A percentile compares a stretch with the other conserved stretches of the same genome.
Conservation (phyloP, 1,140 invertebrate species). For the Drosophila subobscura region DNA sequence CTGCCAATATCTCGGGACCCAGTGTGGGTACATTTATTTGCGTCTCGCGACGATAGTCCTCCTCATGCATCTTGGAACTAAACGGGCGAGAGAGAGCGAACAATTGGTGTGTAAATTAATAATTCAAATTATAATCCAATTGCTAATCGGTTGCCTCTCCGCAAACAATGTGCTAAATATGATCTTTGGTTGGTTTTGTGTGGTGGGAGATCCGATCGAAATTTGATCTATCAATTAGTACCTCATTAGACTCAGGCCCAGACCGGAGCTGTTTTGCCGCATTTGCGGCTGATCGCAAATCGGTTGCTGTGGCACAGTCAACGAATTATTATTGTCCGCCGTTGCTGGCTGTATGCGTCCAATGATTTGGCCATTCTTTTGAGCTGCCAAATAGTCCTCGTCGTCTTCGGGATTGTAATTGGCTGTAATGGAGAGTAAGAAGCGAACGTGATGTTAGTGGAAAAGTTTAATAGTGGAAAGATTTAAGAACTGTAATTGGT, state of each 20-base stretch:
- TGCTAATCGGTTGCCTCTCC: slow-evolving; percentile 24
- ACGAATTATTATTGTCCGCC: slow-evolving; percentile 76
- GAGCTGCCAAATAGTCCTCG: slow-evolving; percentile 66
- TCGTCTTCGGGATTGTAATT: slow-evolving; percentile 83
- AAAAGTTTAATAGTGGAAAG: not conserved
- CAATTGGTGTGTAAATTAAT: slow-evolving; percentile 25
- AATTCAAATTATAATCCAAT: slow-evolving; percentile 34
- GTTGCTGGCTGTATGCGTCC: slow-evolving; percentile 65
- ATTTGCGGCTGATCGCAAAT: slow-evolving; percentile 77
- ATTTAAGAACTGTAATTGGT: no score
- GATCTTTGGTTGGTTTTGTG: slow-evolving; percentile 25
- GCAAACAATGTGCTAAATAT: slow-evolving; percentile 45
- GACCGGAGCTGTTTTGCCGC: slow-evolving; percentile 57
- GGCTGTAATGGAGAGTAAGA: slow-evolving; percentile 43
- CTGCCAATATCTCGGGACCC: slow-evolving; percentile 79
- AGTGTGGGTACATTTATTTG: slow-evolving; percentile 81
- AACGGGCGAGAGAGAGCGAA: slow-evolving; percentile 9
- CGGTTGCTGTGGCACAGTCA: slow-evolving; percentile 71
- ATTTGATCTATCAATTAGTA: slow-evolving; percentile 60
- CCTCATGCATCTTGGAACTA: slow-evolving; percentile 82
- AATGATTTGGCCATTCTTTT: slow-evolving; percentile 73
- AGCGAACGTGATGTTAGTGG: not conserved
- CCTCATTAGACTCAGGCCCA: slow-evolving; percentile 66
- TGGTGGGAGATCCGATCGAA: not conserved
- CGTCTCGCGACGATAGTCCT: slow-evolving; percentile 81